Base-by-base conservation (phyloP, 2,797 vertebrate genomes). In the Sarcophilus harrisii region DNA sequence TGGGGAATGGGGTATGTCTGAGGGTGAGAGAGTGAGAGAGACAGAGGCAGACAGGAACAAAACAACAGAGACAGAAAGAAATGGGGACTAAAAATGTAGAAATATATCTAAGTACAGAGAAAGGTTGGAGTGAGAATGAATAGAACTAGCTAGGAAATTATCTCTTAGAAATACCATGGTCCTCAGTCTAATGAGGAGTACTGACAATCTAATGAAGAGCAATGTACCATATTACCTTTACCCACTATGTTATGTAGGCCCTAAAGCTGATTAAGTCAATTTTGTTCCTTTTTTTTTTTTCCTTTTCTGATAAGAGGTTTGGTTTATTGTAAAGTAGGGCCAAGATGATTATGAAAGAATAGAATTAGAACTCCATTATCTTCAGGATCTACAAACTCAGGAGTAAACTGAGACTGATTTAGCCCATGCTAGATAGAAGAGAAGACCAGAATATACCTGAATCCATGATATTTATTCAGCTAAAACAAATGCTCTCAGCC, bases 391-490 rank as follows among this genome's bases (percentile, higher is more conserved):
- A 58, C 58, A 54, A 73, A 30, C 9, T 94, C n/a, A 87, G 57
- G 90, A 94, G 38, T 60, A n/a, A 96, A 57, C 13, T 11, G 62
- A 66, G 32, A 16, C 62, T 73, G 62, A n/a, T 73, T 73, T 73
- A 73, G 62, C 32, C 18, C 32, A 38, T n/a, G 5, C 32, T 1
- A 8, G 32, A 5, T 73, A 16, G 16, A 73, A 73, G 18, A n/a
- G 32, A 5, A 4, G 62, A 73, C 32, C 62, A 73, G 59, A 3
- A 62, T 62, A 29, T 11, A 62, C 4, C 11, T 13, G 29, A 62
- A 62, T 32, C 12, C 28, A 59, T 59, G 28, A 28, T 28, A 10
- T 59, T 59, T 28, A 29, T 59, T 55, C 54, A 55, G 11, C 58
- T 21, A 59, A 29, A 29, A 29, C 21, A 59, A 59, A 28, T 59